Evolutionary conservation across 2,888 invertebrate species (phyloP).

Genomic region (Nemapogon koenigi): DNA sequence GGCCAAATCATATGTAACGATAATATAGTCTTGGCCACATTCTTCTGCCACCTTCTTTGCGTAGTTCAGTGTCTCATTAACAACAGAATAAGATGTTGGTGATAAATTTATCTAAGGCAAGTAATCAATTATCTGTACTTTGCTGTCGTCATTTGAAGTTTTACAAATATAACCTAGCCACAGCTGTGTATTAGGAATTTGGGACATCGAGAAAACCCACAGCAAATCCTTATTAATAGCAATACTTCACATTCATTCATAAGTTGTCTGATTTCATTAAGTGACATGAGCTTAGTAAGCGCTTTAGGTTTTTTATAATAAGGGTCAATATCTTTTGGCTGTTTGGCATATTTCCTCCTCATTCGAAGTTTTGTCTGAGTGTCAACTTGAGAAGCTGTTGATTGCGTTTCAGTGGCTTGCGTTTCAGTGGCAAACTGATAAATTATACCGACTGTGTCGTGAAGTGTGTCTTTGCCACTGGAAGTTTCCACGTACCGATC

Average conservation of each 20-base stretch:
- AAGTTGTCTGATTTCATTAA: too few relatives aligned
- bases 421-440: conserved; percentile 19
- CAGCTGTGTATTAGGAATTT: too few relatives aligned
- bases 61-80: conserved; percentile 22
- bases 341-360: background rate
- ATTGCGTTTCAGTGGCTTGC: background rate
- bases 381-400: background rate
- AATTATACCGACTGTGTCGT: conserved; percentile 23
- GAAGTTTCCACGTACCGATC: conserved; percentile 15
- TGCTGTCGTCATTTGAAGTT: conserved; percentile 16
- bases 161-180: conserved; percentile 23
- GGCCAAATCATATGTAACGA: conserved; percentile 26
- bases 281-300: too few relatives aligned
- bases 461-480: conserved; percentile 20
- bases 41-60: conserved; percentile 20
- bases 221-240: too few relatives aligned
- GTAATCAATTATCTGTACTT: conserved; percentile 21
- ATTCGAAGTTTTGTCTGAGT: background rate
- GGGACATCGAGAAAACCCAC: too few relatives aligned
- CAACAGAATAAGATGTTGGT: conserved; percentile 21
- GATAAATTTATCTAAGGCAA: conserved; percentile 25
- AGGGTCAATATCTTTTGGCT: conserved; percentile 9
- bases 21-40: conserved; percentile 21
- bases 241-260: too few relatives aligned
- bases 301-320: too few relatives aligned